Evolutionary conservation across 2,888 invertebrate species (phyloP).

Genomic region (Notodonta ziczac): DNA sequence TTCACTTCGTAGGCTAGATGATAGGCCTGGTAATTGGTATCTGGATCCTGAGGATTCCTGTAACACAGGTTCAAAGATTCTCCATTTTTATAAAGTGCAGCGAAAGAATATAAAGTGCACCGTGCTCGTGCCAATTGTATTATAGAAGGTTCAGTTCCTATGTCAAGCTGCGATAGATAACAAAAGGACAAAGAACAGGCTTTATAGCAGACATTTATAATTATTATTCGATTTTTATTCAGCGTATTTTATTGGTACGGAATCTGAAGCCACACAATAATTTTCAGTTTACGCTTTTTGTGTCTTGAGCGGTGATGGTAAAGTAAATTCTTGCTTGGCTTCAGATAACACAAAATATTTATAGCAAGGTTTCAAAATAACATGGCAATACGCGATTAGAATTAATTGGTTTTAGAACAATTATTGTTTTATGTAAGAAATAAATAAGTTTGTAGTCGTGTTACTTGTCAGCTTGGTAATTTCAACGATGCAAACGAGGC

Average conservation of each 20-base stretch:
- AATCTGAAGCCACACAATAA: constrained; percentile 3
- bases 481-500: too few relatives aligned
- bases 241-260: constrained; percentile 20
- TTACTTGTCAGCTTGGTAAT: too few relatives aligned
- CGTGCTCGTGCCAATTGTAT: constrained; percentile 40
- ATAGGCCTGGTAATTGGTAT: constrained; percentile 98
- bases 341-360: neutral
- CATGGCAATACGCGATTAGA: constrained; percentile 5
- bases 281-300: neutral
- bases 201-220: constrained; percentile 23
- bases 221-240: constrained; percentile 20
- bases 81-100: constrained; percentile 49
- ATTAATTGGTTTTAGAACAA: too few relatives aligned
- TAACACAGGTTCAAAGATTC: constrained; percentile 89
- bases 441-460: too few relatives aligned
- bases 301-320: neutral
- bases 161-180: constrained; percentile 59
- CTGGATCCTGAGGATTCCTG: constrained; percentile 94
- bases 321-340: neutral
- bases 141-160: constrained; percentile 35
- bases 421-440: too few relatives aligned
- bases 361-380: constrained; percentile 3
- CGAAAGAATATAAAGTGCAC: constrained; percentile 31
- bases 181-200: constrained; percentile 42
- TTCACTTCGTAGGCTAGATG: constrained; percentile 99